phyloP scores from a whole-genome alignment of 53 echinoderm and acorn worm genomes.

The Paracentrotus lividus region DNA sequence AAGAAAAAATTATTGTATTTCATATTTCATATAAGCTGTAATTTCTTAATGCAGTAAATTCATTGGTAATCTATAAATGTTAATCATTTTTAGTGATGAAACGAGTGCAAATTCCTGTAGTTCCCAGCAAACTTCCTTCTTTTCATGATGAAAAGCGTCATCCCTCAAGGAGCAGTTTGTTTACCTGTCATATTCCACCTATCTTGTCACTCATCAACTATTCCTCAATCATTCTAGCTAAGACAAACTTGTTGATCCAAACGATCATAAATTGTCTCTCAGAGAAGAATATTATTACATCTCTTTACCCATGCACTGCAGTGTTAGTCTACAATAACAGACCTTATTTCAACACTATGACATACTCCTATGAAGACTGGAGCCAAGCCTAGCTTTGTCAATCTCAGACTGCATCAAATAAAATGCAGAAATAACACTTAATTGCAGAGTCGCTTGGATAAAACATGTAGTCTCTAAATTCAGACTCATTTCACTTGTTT shows the following conservation, averaged over 20 bases:
- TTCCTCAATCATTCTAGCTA: not conserved
- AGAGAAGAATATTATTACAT: not conserved
- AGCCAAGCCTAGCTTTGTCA: too few relatives aligned
- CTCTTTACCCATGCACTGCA: not conserved
- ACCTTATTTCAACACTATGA: too few relatives aligned
- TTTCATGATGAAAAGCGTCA: not conserved
- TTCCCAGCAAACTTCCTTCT: not conserved
- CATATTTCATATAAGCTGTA: too few relatives aligned
- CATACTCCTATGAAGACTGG: too few relatives aligned
- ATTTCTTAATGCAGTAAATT: too few relatives aligned
- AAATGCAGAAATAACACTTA: too few relatives aligned
- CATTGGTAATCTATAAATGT: not conserved
- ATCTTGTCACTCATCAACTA: slow-evolving; percentile 14
- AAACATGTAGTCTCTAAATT: too few relatives aligned
- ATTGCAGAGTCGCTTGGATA: too few relatives aligned
- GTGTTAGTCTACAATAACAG: too few relatives aligned
- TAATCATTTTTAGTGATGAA: not conserved
- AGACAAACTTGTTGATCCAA: slow-evolving; percentile 46
- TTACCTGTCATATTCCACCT: not conserved
- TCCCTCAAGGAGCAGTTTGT: slow-evolving; percentile 1
- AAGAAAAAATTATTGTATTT: too few relatives aligned
- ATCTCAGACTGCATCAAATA: too few relatives aligned
- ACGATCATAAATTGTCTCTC: slow-evolving; percentile 6
- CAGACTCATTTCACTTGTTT: too few relatives aligned
- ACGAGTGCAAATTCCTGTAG: not conserved